These are phyloP conservation scores for Podarcis siculus DNA, from an alignment of 2,797 vertebrate species.

Conservation along the genomic window DNA sequence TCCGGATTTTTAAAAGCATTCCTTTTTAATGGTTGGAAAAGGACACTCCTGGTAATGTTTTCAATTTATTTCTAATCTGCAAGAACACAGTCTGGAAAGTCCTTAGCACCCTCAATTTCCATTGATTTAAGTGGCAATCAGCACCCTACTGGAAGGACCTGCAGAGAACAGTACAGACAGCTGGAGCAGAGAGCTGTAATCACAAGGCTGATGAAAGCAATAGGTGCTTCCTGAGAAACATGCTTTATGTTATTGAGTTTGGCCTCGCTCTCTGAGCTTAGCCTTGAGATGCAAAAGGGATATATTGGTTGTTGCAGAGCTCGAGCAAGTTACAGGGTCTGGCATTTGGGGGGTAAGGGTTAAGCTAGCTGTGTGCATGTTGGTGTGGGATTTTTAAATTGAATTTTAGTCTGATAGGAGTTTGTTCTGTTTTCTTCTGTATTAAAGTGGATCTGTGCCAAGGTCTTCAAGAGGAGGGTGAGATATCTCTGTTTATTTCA, in stretches of 20 bases:
- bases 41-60: conserved; percentile 61
- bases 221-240: conserved; percentile 43
- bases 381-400: not conserved
- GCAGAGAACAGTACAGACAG: conserved; percentile 45
- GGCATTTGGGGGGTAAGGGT: not conserved
- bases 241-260: not conserved
- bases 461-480: not conserved
- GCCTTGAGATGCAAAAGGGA: not conserved
- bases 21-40: conserved; percentile 42
- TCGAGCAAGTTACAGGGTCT: not conserved
- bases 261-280: not conserved
- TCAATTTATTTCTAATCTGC: conserved; percentile 39
- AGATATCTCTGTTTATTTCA: not conserved
- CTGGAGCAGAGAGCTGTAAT: conserved; percentile 50
- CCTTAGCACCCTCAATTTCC: not conserved
- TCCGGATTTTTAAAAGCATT: not conserved
- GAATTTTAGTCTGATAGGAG: not conserved
- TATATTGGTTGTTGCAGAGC: not conserved
- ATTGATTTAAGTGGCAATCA: conserved; percentile 60
- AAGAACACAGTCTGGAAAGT: not conserved
- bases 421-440: not conserved
- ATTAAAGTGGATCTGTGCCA: not conserved
- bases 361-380: not conserved
- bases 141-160: conserved; percentile 41
- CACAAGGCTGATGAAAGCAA: conserved; percentile 49